Percentiles rank a stretch among this genome's conserved stretches.
phyloP scores from a whole-genome alignment of 2,888 invertebrate genomes.

The Temnothorax rugatulus region DNA sequence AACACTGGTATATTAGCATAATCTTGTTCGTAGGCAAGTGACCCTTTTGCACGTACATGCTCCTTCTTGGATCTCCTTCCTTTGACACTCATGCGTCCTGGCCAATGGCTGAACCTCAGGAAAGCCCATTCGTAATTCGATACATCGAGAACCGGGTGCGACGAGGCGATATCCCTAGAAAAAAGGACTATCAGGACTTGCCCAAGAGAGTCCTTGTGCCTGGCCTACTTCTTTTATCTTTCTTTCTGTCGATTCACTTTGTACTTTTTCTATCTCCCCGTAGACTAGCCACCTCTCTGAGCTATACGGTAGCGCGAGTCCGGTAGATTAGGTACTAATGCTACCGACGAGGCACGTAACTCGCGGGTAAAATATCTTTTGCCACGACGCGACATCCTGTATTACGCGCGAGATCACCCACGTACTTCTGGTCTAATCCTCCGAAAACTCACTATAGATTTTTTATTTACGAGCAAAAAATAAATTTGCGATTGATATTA shows the following conservation, averaged over 20 bases:
- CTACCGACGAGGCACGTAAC: constrained; percentile 71
- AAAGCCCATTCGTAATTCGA: constrained; percentile 72
- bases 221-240: constrained; percentile 62
- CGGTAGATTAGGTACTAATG: constrained; percentile 73
- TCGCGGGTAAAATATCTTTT: constrained; percentile 75
- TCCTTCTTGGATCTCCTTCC: constrained; percentile 72
- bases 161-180: constrained; percentile 69
- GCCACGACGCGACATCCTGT: constrained; percentile 74
- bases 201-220: constrained; percentile 60
- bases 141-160: constrained; percentile 72
- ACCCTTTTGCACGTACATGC: constrained; percentile 65
- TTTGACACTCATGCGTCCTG: constrained; percentile 72
- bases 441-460: not conserved
- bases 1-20: constrained; percentile 78
- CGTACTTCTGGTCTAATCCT: constrained; percentile 36
- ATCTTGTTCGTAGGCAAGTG: constrained; percentile 77
- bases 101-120: constrained; percentile 70
- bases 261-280: constrained; percentile 23
- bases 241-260: constrained; percentile 51
- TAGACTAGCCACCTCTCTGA: constrained; percentile 52
- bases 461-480: not conserved
- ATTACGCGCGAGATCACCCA: constrained; percentile 75
- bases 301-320: constrained; percentile 75
- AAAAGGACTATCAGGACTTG: constrained; percentile 72
- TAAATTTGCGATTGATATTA: not conserved